These are phyloP conservation scores for Nymphicus hollandicus DNA, from an alignment of 2,113 vertebrate genomes.

Conservation along the genomic window DNA sequence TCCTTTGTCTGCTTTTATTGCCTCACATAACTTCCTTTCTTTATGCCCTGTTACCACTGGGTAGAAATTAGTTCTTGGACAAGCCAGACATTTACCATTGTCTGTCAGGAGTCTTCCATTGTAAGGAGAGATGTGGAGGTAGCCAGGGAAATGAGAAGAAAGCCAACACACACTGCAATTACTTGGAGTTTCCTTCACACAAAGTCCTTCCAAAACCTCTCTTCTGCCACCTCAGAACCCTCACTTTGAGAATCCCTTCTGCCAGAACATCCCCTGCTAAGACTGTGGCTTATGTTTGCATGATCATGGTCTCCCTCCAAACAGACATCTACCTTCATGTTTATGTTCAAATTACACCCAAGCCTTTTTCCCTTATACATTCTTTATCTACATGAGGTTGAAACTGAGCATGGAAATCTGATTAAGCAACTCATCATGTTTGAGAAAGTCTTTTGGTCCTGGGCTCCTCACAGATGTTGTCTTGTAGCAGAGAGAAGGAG, in stretches of 20 bases:
- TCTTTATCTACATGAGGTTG: neutral
- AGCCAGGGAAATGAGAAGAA: neutral
- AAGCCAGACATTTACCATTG: neutral
- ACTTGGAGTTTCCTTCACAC: neutral
- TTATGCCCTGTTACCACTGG: neutral
- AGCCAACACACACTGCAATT: neutral
- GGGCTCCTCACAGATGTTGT: neutral
- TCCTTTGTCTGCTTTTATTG: neutral
- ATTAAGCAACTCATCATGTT: neutral
- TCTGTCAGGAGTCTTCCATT: neutral
- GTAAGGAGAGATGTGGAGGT: neutral
- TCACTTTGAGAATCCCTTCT: neutral
- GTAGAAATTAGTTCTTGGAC: neutral
- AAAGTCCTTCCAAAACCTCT: neutral
- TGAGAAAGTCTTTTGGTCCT: neutral
- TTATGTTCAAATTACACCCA: neutral
- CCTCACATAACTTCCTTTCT: neutral
- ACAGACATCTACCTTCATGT: neutral
- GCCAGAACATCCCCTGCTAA: neutral
- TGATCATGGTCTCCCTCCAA: neutral
- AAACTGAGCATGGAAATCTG: neutral
- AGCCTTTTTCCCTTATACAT: neutral
- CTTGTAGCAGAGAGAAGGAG: neutral
- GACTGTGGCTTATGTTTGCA: neutral
- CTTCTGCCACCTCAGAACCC: neutral